Evolutionary conservation across 2,797 vertebrate genomes (phyloP).

Genomic region (Tolypeutes matacus): DNA sequence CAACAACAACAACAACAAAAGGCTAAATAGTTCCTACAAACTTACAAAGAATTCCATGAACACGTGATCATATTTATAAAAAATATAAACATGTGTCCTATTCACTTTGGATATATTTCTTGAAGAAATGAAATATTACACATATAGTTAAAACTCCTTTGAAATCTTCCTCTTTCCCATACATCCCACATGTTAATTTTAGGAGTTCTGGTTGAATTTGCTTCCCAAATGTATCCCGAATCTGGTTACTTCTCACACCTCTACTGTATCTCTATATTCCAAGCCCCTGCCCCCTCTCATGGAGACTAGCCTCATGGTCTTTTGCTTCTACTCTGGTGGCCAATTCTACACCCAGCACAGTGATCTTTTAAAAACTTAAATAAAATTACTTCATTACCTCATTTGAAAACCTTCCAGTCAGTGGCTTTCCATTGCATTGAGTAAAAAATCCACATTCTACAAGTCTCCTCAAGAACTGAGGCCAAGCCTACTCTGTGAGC

Average conservation of each 20-base stretch:
- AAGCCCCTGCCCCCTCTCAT: background rate
- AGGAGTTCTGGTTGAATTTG: background rate
- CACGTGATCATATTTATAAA: background rate
- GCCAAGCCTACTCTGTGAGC: background rate
- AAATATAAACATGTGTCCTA: background rate
- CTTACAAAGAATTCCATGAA: background rate
- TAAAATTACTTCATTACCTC: background rate
- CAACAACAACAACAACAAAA: background rate
- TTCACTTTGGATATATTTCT: constrained; percentile 23
- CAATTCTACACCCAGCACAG: background rate
- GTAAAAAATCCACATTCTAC: background rate
- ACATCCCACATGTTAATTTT: background rate
- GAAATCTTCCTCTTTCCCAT: background rate
- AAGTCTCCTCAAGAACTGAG: background rate
- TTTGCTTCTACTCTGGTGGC: background rate
- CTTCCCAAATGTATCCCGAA: background rate
- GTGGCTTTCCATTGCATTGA: background rate
- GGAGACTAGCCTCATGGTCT: background rate
- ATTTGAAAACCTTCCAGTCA: background rate
- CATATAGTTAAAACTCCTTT: background rate
- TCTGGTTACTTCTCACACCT: background rate
- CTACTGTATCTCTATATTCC: background rate
- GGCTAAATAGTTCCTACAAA: background rate
- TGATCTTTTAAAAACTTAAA: background rate
- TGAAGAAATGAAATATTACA: constrained; percentile 54